Conservation (phyloP, 2,113 vertebrate genomes). For the Neolamprologus toae region DNA sequence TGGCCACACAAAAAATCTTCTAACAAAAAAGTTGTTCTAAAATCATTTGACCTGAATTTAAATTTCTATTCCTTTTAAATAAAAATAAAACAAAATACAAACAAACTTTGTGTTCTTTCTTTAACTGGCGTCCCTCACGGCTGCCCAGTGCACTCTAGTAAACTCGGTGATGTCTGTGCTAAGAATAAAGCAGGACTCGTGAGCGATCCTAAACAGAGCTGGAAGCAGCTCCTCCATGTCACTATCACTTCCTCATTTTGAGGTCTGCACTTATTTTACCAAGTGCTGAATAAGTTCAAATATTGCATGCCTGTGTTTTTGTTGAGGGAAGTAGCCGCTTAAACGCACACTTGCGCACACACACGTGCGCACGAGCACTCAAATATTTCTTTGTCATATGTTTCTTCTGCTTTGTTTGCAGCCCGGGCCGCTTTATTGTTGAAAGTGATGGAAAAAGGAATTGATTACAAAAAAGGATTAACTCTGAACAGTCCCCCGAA, state of each 20-base stretch:
- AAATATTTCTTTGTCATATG: not conserved
- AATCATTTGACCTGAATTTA: not conserved
- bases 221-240: constrained; percentile 34
- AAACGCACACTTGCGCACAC: not conserved
- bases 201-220: constrained; percentile 24
- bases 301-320: constrained; percentile 7
- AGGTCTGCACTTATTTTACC: not conserved
- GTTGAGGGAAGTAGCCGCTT: constrained; percentile 58
- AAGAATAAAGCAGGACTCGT: constrained; percentile 55
- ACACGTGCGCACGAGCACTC: not conserved
- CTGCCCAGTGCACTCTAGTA: constrained; percentile 13
- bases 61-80: not conserved
- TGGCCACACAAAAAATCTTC: not conserved
- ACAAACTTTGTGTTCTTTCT: not conserved
- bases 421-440: not conserved
- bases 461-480: constrained; percentile 32
- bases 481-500: not conserved
- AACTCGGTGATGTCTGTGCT: constrained; percentile 11
- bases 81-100: not conserved
- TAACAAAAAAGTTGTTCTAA: not conserved
- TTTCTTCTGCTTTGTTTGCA: not conserved
- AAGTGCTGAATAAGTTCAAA: constrained; percentile 56
- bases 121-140: not conserved
- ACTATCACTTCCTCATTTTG: constrained; percentile 63
- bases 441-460: constrained; percentile 23